Conservation (phyloP, 2,888 invertebrate species). For the Hemithea aestivaria region DNA sequence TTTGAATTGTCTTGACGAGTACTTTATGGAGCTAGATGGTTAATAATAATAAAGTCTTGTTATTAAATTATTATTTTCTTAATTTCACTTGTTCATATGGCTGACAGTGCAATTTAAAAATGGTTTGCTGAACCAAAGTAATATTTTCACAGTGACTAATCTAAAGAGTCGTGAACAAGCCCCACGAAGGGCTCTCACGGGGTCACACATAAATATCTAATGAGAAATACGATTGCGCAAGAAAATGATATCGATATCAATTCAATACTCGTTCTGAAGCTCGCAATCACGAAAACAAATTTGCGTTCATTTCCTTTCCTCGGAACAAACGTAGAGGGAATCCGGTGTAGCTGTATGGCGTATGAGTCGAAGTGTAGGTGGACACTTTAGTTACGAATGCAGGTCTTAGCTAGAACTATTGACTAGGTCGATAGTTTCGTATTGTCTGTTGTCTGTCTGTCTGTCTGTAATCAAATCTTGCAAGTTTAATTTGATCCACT, state of each 20-base stretch:
- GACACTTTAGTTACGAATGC: not conserved
- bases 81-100: no score
- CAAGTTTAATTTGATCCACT: no score
- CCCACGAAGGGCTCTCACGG: constrained; percentile 56
- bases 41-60: no score
- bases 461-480: no score
- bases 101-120: no score
- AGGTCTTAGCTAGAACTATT: no score
- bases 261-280: constrained; percentile 67
- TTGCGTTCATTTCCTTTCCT: constrained; percentile 75
- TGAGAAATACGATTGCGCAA: constrained; percentile 67
- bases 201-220: constrained; percentile 66
- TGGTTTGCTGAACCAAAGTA: no score
- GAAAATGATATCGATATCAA: constrained; percentile 72
- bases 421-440: no score
- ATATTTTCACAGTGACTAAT: constrained; percentile 1
- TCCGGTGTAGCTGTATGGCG: constrained; percentile 11
- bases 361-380: constrained; percentile 28
- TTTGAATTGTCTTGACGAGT: no score
- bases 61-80: no score
- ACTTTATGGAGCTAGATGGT: no score
- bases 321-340: constrained; percentile 49
- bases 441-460: no score
- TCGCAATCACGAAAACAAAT: constrained; percentile 77
- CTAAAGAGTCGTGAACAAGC: constrained; percentile 40